Base-by-base conservation (phyloP, 2,113 vertebrate genomes). In the Sander vitreus region DNA sequence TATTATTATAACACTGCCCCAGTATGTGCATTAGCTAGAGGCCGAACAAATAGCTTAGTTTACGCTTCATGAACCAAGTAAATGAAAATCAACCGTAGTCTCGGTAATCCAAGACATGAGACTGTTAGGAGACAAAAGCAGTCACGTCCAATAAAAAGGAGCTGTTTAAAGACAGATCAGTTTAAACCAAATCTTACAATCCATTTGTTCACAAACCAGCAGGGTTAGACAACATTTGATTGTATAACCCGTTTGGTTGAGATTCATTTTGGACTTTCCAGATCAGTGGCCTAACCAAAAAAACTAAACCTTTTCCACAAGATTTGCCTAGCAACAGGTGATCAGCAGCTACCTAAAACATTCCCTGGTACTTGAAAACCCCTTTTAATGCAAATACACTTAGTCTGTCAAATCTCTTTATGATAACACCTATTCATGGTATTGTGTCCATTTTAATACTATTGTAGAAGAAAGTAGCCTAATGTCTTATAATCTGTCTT, bases 251-350 rank as follows among this genome's bases (percentile, higher is more conserved):
- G 57, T 73, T 25, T 84, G 50, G 27, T n/a, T 43, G 43, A 64
- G 39, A 59, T 68, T 76, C 8, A 65, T 62, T 72, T 45, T 64
- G n/a, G 33, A 81, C 39, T 81, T 87, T 55, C 25, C 47, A 60
- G 3, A 76, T 48, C 25, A 72, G 43, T 48, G 8, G 68, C 59
- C 50, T 6, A 60, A 48, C 25, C 45, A 62, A 63, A 76, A 45
- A 76, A 53, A 65, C 18, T 19, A 64, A 84, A 64, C 33, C 14
- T 15, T 8, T 45, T 33, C 14, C 45, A 11, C 14, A 27, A 43
- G 14, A 50, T 83, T 53, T 90, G 68, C 90, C 89, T 76, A 48
- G 83, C 73, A 89, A 93, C 90, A 89, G 23, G 53, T 90, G 87
- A 90, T 76, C 57, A 30, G 30, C 15, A 55, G 14, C 3, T 9